phyloP scores from a whole-genome alignment of 2,888 invertebrate species.

The Lycophotia porphyrea region DNA sequence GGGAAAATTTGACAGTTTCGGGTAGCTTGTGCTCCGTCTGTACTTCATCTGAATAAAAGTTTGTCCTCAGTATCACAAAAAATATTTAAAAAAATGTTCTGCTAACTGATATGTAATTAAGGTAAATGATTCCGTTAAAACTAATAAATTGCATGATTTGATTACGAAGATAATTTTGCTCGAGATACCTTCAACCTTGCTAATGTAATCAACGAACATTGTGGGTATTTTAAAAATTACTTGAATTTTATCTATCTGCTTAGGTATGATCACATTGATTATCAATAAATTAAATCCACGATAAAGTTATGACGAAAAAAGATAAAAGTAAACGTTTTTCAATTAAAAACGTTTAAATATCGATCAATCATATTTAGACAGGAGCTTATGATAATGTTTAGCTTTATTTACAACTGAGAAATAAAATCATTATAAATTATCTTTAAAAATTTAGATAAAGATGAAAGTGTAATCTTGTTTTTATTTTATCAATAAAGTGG shows the following conservation, averaged over 20 bases:
- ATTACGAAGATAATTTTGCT: not conserved
- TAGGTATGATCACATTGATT: conserved; percentile 10
- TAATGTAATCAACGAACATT: conserved; percentile 10
- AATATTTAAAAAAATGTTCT: not conserved
- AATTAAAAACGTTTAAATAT: conserved; percentile 77
- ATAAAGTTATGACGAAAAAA: conserved; percentile 38
- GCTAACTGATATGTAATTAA: not conserved
- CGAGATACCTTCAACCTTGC: not conserved
- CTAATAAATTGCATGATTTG: not conserved
- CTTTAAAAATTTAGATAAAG: conserved; percentile 28
- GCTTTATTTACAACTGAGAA: conserved; percentile 28
- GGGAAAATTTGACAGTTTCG: too few relatives aligned
- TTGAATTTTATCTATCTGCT: not conserved
- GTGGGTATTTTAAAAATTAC: not conserved
- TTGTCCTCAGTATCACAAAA: not conserved
- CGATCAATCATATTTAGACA: conserved; percentile 76
- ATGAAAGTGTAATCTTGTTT: conserved; percentile 49
- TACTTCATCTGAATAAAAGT: not conserved
- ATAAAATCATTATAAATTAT: conserved; percentile 44
- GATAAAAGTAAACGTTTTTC: conserved; percentile 62
- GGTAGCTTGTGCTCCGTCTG: too few relatives aligned
- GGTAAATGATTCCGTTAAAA: not conserved
- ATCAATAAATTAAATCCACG: conserved; percentile 36
- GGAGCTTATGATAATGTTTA: conserved; percentile 43
- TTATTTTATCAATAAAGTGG: conserved; percentile 55